phyloP scores from a whole-genome alignment of 92 coral and sea anemone species.

The Montipora capitata region DNA sequence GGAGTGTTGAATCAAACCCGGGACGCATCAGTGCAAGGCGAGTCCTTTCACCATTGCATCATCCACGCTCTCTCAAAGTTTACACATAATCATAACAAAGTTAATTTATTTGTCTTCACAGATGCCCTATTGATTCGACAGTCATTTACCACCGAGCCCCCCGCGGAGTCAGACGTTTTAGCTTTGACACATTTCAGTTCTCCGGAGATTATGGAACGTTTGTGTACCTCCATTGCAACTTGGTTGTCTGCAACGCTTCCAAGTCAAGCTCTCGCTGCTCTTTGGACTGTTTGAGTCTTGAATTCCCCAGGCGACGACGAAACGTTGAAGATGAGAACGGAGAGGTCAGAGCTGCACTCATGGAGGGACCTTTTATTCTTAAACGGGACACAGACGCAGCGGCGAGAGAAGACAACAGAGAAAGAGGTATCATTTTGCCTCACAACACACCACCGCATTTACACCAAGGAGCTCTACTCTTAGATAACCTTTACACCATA shows the following conservation, averaged over 20 bases:
- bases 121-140: conserved; percentile 84
- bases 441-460: no score
- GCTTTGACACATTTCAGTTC: conserved; percentile 89
- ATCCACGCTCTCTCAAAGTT: no score
- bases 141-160: conserved; percentile 56
- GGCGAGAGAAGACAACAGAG: neutral
- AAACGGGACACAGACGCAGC: neutral
- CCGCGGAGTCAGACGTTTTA: conserved; percentile 74
- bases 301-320: conserved; percentile 70
- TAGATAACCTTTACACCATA: no score
- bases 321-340: conserved; percentile 39
- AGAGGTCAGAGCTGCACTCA: conserved; percentile 65
- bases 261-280: conserved; percentile 80
- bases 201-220: conserved; percentile 74
- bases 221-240: conserved; percentile 85
- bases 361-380: conserved; percentile 84
- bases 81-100: no score
- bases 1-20: no score
- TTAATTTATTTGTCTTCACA: neutral
- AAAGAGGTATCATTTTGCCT: conserved; percentile 8
- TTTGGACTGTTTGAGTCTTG: conserved; percentile 56
- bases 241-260: conserved; percentile 88
- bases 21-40: no score
- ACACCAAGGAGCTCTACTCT: no score
- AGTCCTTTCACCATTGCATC: no score